Evolutionary conservation across 2,113 vertebrate genomes (phyloP), one percentile per base, ranked within the genome.

Genomic region (Pseudopodoces humilis): DNA sequence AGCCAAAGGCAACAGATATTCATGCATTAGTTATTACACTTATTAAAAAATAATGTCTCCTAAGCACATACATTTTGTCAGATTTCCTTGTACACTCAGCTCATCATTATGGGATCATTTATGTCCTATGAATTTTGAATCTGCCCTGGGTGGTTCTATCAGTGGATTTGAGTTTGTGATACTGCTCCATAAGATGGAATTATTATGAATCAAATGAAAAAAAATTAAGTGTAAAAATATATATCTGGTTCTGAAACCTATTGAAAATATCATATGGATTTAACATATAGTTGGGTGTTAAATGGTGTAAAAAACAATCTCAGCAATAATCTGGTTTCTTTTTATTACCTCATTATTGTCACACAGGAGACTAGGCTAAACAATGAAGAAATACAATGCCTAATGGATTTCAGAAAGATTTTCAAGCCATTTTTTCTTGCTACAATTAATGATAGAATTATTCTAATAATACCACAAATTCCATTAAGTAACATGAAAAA

Each of bases 261-360:
- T 30, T 56, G 39, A 68, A 41, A 78, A 56, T 81, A 68, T 76
- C 67, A 41, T 91, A 83, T 89, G 37, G 9, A 37, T 68, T 86
- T 79, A 87, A 39, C 24, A 74, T 10, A 19, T 71, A 89, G 55
- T 28, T 92, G 50, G 21, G 9, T 80, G 33, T 69, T 88, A 94
- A 96, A 88, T 25, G 31, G 16, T 62, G 27, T 35, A 55, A 80
- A 65, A 50, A 68, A 77, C 39, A 65, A 83, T 64, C 15, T 72
- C 65, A 27, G 83, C 44, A 56, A 88, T 94, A 90, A 87, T 86
- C 60, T 88, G 64, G 37, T 95, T 96, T 80, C 52, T 35, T 96
- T 97, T 94, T 83, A 94, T 8, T 65, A 55, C 7, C 20, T 92
- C 75, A 89, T 91, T 91, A 92, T 80, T 95, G 62, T 43, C 70